Evolutionary conservation across 1,140 invertebrate species (phyloP).

Genomic region (Lerema accius): DNA sequence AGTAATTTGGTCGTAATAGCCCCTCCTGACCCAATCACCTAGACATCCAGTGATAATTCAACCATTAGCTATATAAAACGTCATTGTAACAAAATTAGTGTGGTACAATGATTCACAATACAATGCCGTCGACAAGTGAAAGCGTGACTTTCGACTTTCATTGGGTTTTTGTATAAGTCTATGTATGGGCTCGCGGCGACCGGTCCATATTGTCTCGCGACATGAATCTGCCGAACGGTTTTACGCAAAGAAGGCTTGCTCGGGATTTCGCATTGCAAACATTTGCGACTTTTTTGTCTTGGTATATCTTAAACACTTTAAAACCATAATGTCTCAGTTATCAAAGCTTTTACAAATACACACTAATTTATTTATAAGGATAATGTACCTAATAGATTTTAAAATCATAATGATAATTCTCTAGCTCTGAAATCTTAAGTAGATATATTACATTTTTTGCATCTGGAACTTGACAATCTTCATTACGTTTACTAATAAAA

Average conservation of each 20-base stretch:
- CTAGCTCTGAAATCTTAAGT: no score
- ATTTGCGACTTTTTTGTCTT: no score
- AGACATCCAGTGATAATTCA: slow-evolving; percentile 49
- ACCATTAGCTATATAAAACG: slow-evolving; percentile 50
- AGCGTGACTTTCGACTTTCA: slow-evolving; percentile 80
- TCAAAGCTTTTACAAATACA: no score
- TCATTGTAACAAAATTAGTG: slow-evolving; percentile 58
- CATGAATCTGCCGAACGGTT: slow-evolving; percentile 59
- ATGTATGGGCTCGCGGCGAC: slow-evolving; percentile 64
- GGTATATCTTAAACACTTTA: no score
- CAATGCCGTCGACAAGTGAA: slow-evolving; percentile 75
- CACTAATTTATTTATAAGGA: no score
- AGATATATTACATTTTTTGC: no score
- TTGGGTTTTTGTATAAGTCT: slow-evolving; percentile 77
- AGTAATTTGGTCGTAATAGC: slow-evolving; percentile 49
- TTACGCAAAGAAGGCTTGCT: slow-evolving; percentile 46
- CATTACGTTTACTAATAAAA: not conserved
- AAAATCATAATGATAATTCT: no score
- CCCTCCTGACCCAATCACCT: slow-evolving; percentile 47
- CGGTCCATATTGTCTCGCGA: slow-evolving; percentile 75
- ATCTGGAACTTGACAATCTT: no score
- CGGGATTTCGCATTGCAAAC: no score
- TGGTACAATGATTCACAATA: slow-evolving; percentile 57
- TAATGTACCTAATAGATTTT: no score
- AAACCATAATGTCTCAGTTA: no score